Evolutionary conservation across 2,797 vertebrate species (phyloP).

Genomic region (Mormyrus hasselquistii): DNA sequence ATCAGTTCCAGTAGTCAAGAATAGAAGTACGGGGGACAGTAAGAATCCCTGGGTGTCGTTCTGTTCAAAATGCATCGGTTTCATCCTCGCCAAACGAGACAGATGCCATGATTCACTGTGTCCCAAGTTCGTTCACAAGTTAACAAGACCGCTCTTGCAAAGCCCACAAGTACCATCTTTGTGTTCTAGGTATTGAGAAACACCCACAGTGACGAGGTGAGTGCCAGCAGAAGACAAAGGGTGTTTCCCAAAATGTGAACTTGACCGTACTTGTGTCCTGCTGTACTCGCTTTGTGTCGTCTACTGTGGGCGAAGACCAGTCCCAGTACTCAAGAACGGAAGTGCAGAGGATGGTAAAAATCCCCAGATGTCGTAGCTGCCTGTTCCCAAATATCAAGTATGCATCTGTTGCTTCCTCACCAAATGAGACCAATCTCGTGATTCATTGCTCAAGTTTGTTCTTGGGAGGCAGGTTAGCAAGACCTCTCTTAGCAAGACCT

Average conservation of each 20-base stretch:
- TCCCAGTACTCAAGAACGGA: not conserved
- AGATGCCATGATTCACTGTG: not conserved
- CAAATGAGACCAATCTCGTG: not conserved
- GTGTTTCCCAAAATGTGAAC: not conserved
- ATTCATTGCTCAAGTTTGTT: not conserved
- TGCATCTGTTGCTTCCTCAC: not conserved
- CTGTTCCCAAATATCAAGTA: not conserved
- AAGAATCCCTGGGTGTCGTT: not conserved
- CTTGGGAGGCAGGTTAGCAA: not conserved
- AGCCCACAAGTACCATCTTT: not conserved
- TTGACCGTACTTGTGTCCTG: not conserved
- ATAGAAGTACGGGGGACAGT: not conserved
- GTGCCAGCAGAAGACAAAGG: not conserved
- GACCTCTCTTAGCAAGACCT: not conserved
- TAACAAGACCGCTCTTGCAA: not conserved
- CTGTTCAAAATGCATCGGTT: not conserved
- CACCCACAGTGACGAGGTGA: not conserved
- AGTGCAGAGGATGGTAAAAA: not conserved
- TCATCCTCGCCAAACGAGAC: not conserved
- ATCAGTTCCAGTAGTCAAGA: not conserved
- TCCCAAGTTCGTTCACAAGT: not conserved
- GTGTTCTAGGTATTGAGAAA: not conserved
- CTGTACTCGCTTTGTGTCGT: not conserved
- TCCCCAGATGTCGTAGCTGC: not conserved
- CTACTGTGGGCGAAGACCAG: not conserved